Evolutionary conservation across 2,888 invertebrate genomes (phyloP), one percentile per base, ranked within the genome.

Genomic region (Therioaphis trifolii): DNA sequence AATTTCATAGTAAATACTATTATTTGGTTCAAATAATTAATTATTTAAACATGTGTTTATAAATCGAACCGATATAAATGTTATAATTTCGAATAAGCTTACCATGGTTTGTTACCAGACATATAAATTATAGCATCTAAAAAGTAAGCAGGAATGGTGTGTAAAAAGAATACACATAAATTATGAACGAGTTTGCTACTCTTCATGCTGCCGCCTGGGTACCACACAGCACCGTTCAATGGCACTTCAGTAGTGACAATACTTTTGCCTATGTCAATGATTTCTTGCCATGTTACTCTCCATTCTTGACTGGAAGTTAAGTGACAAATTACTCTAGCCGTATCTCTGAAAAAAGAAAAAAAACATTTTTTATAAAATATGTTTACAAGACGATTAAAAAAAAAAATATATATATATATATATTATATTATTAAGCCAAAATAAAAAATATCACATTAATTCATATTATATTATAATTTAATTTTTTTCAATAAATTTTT

Each of bases 161-260:
- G 99, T 89, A 96, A 96, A 84, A 98, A 90, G 79, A 96, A 89
- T 86, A 95, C 92, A 88, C 95, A 95, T 85, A 96, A 91, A 87
- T 93, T 93, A 89, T 98, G 96, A 84, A 94, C 87, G 4, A 94
- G 88, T 55, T 93, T 92, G 72, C 92, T 93, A 86, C 92, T 93
- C 88, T 95, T 96, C 94, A 96, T 95, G 0, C 94, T 94, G 4
- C 96, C 96, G 3, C 95, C 95, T 0, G 96, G 96, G 88, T 94
- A 93, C 95, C 95, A 94, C 87, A 93, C 92, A 0, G 96, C 94
- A 4, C 94, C 93, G 86, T 96, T 96, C n/a, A 97, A 90, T 0
- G 97, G 97, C 84, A 97, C 92, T 87, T 92, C 92, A 85, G 92
- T 91, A 88, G 93, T 92, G 80, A 95, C 93, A 66, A 95, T 93